Evolutionary conservation across 1,140 invertebrate species (phyloP).

Genomic region (Drosophila saltans): DNA sequence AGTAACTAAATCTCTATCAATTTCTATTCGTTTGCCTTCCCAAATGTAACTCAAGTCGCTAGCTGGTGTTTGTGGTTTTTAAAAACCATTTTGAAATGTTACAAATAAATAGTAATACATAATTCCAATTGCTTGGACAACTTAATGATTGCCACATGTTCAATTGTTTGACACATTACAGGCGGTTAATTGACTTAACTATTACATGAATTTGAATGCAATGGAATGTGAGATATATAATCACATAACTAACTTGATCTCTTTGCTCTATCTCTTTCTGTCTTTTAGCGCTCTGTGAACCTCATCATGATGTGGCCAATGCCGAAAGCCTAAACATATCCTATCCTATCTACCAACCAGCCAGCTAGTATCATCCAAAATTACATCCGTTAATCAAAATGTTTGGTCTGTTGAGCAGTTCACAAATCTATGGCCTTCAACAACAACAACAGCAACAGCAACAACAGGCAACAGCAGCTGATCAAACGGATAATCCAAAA

Average conservation of each 20-base stretch:
- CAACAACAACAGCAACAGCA: conserved; percentile 35
- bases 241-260: conserved; percentile 19
- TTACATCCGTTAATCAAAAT: conserved; percentile 36
- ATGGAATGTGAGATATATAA: neutral
- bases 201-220: conserved; percentile 38
- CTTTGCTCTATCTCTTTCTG: neutral
- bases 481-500: conserved; percentile 37
- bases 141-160: conserved; percentile 46
- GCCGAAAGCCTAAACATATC: neutral
- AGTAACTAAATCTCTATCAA: no score
- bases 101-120: conserved; percentile 30
- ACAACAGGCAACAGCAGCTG: conserved; percentile 19
- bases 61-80: neutral
- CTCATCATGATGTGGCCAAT: conserved; percentile 43
- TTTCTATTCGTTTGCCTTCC: no score
- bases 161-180: conserved; percentile 40
- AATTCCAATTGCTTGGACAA: conserved; percentile 40
- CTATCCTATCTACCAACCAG: conserved; percentile 18
- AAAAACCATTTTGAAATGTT: conserved; percentile 9
- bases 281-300: conserved; percentile 40
- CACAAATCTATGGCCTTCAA: conserved; percentile 72
- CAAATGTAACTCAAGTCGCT: no score
- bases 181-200: conserved; percentile 36
- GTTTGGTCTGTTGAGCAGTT: conserved; percentile 65
- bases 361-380: conserved; percentile 32